Evolutionary conservation across 2,888 invertebrate species (phyloP).

Genomic region (Podotricha telesiphe): DNA sequence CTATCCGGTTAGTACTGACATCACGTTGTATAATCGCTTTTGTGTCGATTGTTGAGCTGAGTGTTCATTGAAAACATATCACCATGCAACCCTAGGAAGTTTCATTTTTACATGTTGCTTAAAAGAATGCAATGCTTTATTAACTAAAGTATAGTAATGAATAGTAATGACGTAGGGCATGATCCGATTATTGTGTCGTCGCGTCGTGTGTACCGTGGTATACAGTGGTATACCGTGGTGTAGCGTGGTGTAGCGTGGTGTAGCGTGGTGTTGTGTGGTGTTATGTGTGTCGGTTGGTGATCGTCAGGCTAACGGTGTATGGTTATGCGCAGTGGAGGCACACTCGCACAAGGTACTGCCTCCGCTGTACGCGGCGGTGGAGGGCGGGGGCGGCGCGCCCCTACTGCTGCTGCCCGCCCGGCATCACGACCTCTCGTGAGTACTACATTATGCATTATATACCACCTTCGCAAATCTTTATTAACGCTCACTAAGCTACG

Average conservation of each 20-base stretch:
- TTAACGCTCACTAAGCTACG: conserved; percentile 38
- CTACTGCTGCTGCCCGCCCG: conserved; percentile 64
- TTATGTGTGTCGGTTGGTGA: conserved; percentile 9
- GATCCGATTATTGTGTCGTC: not conserved
- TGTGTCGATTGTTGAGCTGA: conserved; percentile 26
- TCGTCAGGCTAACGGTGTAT: conserved; percentile 47
- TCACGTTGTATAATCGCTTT: not conserved
- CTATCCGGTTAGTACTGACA: conserved; percentile 64
- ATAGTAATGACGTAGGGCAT: too few species aligned
- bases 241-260: conserved; percentile 27
- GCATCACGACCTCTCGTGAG: conserved; percentile 64
- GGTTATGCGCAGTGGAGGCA: conserved; percentile 71
- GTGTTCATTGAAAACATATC: conserved; percentile 23
- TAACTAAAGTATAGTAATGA: not conserved
- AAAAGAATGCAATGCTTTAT: not conserved
- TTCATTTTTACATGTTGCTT: not conserved
- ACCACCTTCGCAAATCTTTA: conserved; percentile 26
- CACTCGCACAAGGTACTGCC: conserved; percentile 74
- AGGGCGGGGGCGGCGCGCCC: conserved; percentile 53
- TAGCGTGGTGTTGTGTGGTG: conserved; percentile 24
- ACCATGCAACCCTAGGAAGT: not conserved
- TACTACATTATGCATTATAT: conserved; percentile 47
- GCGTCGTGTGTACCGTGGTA: conserved; percentile 28
- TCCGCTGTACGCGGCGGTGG: conserved; percentile 77
- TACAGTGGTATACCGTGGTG: conserved; percentile 22